phyloP scores from a whole-genome alignment of 2,797 vertebrate genomes.

The Linurgus olivaceus region DNA sequence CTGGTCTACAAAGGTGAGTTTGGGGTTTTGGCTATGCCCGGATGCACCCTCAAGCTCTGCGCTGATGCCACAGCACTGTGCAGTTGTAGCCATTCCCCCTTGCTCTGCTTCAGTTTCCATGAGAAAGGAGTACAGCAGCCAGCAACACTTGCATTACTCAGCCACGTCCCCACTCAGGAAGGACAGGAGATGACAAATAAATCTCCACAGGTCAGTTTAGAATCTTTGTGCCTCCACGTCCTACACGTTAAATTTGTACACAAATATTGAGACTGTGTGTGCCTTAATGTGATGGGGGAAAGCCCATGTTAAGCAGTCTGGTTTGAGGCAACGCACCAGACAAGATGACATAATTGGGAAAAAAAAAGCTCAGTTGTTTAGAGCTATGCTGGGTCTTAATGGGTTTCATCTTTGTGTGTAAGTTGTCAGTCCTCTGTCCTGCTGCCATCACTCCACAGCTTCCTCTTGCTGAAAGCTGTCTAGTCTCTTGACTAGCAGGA shows the following conservation, averaged over 20 bases:
- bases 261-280: rapidly evolving
- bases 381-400: not conserved
- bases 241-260: not conserved
- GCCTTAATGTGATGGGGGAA: not conserved
- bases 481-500: not conserved
- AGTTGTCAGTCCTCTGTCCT: not conserved
- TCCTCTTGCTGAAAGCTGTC: not conserved
- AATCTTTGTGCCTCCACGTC: not conserved
- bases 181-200: not conserved
- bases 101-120: not conserved
- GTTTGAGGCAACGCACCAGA: not conserved
- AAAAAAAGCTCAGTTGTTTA: not conserved
- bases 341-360: not conserved
- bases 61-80: rapidly evolving
- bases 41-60: not conserved
- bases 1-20: not conserved
- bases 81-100: not conserved
- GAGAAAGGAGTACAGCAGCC: not conserved
- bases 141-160: not conserved
- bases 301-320: not conserved
- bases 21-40: not conserved
- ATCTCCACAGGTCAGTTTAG: not conserved
- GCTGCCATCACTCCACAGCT: not conserved
- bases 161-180: not conserved
- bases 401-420: not conserved